Base-by-base conservation (phyloP, 2,888 invertebrate species). In the Apoda limacodes region DNA sequence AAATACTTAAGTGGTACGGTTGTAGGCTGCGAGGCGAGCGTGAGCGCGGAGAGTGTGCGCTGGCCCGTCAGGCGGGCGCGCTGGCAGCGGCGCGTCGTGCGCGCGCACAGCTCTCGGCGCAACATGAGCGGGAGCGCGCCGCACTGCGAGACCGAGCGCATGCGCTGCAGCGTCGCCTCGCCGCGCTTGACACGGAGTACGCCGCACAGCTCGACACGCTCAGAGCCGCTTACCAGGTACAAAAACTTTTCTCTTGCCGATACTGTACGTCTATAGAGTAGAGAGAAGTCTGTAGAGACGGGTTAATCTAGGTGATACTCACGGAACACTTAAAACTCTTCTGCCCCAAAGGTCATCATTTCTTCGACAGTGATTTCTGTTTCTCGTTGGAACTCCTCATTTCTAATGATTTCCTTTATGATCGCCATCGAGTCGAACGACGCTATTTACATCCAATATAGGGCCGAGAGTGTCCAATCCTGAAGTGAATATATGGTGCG, bases 131-230 rank as follows among this genome's bases (percentile, higher is more conserved):
- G 37, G 74, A 84, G 58, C 83, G 84, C 42, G 84, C 83, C 14
- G 82, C 83, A 36, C 71, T 87, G 31, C 64, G 88, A 17, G 90
- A 92, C 51, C 87, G 89, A 34, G 86, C 89, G 33, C 83, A 86
- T 35, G 84, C 87, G 39, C 70, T 92, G 46, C 89, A 91, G 60
- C 83, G 87, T 19, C 82, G 89, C 12, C 82, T 92, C 40, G 88
- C 87, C 41, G 85, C 89, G 19, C 78, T 92, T 35, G 91, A 92
- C 61, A 86, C 89, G 5, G 94, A 95, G 66, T 92, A 93, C 64
- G 85, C 89, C 31, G 89, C 89, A 48, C 93, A 93, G 63, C 83
- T 93, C 32, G 90, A 91, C 52, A 89, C 89, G 51, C 71, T 93
- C 32, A 83, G 92, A 22, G 88, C 88, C 9, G 89, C 90, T 5